These are phyloP conservation scores for Epinotia brunnichana DNA, from an alignment of 2,888 invertebrate species.

Conservation along the genomic window DNA sequence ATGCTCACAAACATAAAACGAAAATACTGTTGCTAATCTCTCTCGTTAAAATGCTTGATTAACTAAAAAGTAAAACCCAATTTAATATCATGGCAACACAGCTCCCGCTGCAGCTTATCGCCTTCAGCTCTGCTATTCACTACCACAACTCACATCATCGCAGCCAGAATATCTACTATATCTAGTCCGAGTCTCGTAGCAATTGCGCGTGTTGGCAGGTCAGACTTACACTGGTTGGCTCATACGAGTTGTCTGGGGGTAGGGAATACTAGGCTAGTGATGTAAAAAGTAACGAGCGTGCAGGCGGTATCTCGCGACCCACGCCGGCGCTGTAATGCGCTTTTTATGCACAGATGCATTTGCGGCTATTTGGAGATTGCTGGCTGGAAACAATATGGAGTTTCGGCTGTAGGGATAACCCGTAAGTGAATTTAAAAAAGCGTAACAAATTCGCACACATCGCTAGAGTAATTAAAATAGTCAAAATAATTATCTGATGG, in stretches of 20 bases:
- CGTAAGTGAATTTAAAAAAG: background rate
- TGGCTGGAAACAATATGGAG: conserved; percentile 8
- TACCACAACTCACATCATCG: background rate
- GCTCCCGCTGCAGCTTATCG: conserved; percentile 16
- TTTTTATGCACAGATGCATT: conserved; percentile 24
- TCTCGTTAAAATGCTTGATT: conserved; percentile 2
- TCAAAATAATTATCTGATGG: too few relatives aligned
- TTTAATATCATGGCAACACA: background rate
- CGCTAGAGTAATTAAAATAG: background rate
- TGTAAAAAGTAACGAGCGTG: conserved; percentile 22
- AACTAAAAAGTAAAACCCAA: conserved; percentile 5
- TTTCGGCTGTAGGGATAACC: background rate
- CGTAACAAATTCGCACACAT: background rate
- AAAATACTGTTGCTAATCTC: conserved; percentile 2
- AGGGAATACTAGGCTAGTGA: background rate
- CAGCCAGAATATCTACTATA: background rate
- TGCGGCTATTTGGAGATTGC: conserved; percentile 6
- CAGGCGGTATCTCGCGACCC: conserved; percentile 7
- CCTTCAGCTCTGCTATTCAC: background rate
- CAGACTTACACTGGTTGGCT: background rate
- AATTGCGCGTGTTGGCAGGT: background rate
- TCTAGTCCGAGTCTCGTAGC: background rate
- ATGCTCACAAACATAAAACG: background rate
- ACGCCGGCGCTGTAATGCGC: conserved; percentile 12
- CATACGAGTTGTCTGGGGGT: background rate